Evolutionary conservation across 2,797 vertebrate genomes (phyloP).

Genomic region (Octomys mimax): DNA sequence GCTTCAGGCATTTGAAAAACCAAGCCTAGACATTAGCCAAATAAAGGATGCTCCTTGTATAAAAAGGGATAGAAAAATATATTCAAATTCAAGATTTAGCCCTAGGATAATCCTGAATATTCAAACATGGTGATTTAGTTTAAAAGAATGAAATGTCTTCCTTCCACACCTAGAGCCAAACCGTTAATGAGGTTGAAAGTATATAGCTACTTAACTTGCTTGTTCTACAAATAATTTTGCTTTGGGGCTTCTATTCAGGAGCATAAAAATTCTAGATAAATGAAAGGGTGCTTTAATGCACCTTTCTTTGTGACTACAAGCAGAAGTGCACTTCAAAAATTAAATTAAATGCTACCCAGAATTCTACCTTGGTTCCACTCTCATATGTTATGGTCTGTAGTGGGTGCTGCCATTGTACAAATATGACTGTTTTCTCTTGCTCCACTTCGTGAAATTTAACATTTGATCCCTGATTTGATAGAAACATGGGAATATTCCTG

Average conservation of each 20-base stretch:
- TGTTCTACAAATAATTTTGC: constrained; percentile 67
- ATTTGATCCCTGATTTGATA: constrained; percentile 5
- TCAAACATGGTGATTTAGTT: constrained; percentile 44
- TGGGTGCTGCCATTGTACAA: neutral
- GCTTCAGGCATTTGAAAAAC: neutral
- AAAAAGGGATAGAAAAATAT: neutral
- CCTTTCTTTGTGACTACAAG: constrained; percentile 51
- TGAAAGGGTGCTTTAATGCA: constrained; percentile 55
- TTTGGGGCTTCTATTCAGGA: constrained; percentile 54
- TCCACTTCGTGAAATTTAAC: neutral
- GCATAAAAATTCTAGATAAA: neutral
- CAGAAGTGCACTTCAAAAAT: constrained; percentile 64
- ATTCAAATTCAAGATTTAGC: constrained; percentile 40
- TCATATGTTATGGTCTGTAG: neutral
- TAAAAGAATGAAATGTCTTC: constrained; percentile 46
- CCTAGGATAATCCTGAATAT: constrained; percentile 49
- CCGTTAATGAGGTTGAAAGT: constrained; percentile 47
- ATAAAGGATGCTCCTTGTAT: neutral
- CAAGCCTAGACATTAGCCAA: neutral
- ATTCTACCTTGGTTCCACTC: neutral
- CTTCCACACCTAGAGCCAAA: constrained; percentile 4
- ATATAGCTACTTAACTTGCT: constrained; percentile 31
- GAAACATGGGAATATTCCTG: neutral
- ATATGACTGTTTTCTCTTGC: constrained; percentile 27
- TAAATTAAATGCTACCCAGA: constrained; percentile 54